Evolutionary conservation across 2,888 invertebrate species (phyloP).

Genomic region (Campoplex capitator): DNA sequence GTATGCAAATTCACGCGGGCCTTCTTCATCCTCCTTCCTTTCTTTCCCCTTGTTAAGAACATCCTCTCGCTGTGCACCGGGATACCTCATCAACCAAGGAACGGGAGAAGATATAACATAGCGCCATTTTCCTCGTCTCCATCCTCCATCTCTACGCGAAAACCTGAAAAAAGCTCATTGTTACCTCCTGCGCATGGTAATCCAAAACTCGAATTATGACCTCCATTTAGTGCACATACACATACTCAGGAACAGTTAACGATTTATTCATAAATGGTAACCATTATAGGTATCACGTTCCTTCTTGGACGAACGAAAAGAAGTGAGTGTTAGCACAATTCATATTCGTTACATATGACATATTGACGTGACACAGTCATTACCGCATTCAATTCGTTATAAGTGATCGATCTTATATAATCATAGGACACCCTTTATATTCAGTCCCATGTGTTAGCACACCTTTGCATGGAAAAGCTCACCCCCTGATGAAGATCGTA

Average conservation of each 20-base stretch:
- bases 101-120: conserved; percentile 44
- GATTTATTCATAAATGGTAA: background rate
- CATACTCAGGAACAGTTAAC: background rate
- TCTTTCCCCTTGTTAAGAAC: conserved; percentile 62
- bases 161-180: conserved; percentile 7
- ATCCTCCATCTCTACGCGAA: background rate
- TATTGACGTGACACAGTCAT: background rate
- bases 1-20: conserved; percentile 82
- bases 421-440: conserved; percentile 26
- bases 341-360: background rate
- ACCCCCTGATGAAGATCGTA: conserved; percentile 77
- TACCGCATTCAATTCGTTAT: background rate
- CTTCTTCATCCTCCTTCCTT: conserved; percentile 68
- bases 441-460: conserved; percentile 35
- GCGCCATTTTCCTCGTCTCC: conserved; percentile 44
- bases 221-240: background rate
- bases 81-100: conserved; percentile 49
- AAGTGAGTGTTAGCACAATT: background rate
- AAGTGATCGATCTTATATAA: background rate
- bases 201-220: background rate
- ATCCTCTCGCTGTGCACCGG: conserved; percentile 47
- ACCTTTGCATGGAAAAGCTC: conserved; percentile 57
- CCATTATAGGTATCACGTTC: background rate
- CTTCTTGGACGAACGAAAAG: background rate
- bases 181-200: conserved; percentile 1